Conservation (phyloP, 2,113 vertebrate genomes). For the Platanista minor region DNA sequence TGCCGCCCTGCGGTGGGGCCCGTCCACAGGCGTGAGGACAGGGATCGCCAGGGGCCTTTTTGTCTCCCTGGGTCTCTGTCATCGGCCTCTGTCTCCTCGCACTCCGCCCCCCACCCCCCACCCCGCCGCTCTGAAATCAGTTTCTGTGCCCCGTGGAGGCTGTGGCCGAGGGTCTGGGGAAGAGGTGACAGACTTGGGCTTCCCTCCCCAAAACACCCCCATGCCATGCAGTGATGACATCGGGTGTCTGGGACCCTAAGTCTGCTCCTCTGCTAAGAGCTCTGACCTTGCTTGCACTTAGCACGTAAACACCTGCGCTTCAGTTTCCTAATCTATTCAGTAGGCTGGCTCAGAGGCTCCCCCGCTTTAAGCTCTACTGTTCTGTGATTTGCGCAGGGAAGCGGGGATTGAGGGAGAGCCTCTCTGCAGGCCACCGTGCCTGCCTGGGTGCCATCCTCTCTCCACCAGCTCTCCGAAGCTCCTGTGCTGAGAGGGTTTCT, state of each 20-base stretch:
- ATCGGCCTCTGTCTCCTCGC: not conserved
- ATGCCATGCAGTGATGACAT: not conserved
- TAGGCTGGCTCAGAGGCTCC: not conserved
- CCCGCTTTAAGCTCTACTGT: not conserved
- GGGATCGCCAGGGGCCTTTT: not conserved
- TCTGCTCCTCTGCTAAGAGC: not conserved
- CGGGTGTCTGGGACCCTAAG: fast-evolving
- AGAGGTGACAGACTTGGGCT: not conserved
- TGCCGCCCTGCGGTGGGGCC: not conserved
- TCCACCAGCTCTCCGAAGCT: no score
- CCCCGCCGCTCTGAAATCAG: not conserved
- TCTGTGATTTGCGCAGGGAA: not conserved
- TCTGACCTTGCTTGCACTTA: not conserved
- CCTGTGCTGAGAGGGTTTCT: not conserved
- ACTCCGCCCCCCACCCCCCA: no score
- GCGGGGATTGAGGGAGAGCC: not conserved
- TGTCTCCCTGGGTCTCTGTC: not conserved
- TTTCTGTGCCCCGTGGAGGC: not conserved
- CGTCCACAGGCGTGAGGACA: not conserved
- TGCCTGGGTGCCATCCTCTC: not conserved
- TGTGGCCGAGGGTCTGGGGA: not conserved
- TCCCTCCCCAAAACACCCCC: not conserved
- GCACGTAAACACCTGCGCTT: not conserved
- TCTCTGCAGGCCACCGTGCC: not conserved
- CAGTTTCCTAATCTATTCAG: not conserved